A percentile compares a stretch with the other conserved stretches of the same genome.
Evolutionary conservation across 2,113 vertebrate species (phyloP).

Genomic region (Phalacrocorax pelagicus): DNA sequence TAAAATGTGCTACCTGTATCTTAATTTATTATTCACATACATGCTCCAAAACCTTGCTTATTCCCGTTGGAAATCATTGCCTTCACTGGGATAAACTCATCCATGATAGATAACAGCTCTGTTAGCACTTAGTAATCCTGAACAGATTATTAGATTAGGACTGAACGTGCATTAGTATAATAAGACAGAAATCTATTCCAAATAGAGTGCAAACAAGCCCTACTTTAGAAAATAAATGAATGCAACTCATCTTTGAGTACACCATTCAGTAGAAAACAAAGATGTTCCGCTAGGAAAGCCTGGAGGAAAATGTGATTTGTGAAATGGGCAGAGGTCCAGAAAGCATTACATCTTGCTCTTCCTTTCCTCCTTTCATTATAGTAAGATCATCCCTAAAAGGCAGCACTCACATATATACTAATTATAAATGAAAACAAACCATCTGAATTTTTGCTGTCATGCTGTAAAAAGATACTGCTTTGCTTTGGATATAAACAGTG

Average conservation of each 20-base stretch:
- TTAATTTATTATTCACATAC: constrained; percentile 26
- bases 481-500: not conserved
- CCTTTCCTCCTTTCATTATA: not conserved
- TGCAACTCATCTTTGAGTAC: not conserved
- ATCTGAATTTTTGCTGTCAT: not conserved
- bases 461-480: not conserved
- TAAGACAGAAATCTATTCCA: constrained; percentile 40
- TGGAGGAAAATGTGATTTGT: constrained; percentile 29
- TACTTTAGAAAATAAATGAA: constrained; percentile 37
- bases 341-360: not conserved
- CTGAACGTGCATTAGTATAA: constrained; percentile 20
- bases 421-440: not conserved
- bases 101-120: not conserved
- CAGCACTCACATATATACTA: not conserved
- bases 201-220: constrained; percentile 20
- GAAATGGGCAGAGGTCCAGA: constrained; percentile 38
- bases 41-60: not conserved
- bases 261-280: constrained; percentile 10
- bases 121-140: constrained; percentile 11
- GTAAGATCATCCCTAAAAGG: not conserved
- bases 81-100: not conserved
- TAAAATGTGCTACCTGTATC: not conserved
- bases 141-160: constrained; percentile 57
- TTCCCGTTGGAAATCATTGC: not conserved
- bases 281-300: not conserved